Conservation (phyloP, 2,888 invertebrate genomes). For the Nymphalis polychloros region DNA sequence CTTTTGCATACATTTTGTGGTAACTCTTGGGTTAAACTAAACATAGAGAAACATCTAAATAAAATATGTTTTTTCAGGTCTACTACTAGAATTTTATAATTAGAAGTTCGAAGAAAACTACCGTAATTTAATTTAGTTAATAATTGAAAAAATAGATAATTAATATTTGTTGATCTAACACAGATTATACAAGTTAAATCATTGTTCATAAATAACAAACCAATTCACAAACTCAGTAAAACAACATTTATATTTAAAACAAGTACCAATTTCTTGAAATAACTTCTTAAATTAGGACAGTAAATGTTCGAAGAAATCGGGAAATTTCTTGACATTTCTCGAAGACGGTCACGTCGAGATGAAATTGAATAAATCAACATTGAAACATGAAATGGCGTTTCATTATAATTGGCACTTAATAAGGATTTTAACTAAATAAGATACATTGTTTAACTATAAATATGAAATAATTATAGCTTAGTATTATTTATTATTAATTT, state of each 20-base stretch:
- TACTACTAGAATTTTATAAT: too few species aligned
- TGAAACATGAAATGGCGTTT: constrained; percentile 26
- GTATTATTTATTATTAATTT: too few species aligned
- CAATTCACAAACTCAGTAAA: not conserved
- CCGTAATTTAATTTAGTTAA: too few species aligned
- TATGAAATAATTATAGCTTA: too few species aligned
- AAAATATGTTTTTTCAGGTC: too few species aligned
- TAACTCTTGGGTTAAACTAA: not conserved
- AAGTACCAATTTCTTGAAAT: constrained; percentile 7
- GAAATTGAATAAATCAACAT: constrained; percentile 33
- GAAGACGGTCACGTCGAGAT: constrained; percentile 16
- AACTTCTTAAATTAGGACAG: not conserved
- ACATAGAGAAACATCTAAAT: not conserved
- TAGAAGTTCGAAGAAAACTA: too few species aligned
- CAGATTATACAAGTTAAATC: too few species aligned
- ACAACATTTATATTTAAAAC: not conserved
- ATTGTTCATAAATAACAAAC: too few species aligned
- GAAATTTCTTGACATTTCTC: constrained; percentile 8
- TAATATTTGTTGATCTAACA: too few species aligned
- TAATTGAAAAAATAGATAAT: too few species aligned
- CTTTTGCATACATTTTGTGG: too few species aligned
- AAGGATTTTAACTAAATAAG: constrained; percentile 12
- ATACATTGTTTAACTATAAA: not conserved
- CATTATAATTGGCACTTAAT: constrained; percentile 25
- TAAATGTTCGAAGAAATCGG: not conserved